phyloP scores from a whole-genome alignment of 2,888 invertebrate genomes.

The Hipparchia sbordonii region DNA sequence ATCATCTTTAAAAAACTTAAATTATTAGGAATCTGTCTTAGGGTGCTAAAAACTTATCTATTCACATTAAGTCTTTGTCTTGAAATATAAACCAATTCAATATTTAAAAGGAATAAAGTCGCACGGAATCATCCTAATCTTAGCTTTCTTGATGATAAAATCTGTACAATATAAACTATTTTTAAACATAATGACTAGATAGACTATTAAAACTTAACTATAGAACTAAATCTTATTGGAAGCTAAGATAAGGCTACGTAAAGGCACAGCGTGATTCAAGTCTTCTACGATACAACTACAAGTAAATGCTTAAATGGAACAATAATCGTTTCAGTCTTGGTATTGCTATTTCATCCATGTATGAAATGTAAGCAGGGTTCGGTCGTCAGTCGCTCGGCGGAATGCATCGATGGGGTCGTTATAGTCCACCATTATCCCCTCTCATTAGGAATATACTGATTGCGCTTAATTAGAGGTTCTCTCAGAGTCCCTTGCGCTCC shows the following conservation, averaged over 20 bases:
- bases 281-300: constrained; percentile 65
- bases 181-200: constrained; percentile 78
- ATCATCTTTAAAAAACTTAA: constrained; percentile 59
- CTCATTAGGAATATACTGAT: constrained; percentile 83
- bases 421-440: constrained; percentile 79
- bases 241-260: constrained; percentile 66
- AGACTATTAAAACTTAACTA: constrained; percentile 64
- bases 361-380: constrained; percentile 71
- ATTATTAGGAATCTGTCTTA: constrained; percentile 80
- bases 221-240: constrained; percentile 60
- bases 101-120: constrained; percentile 25
- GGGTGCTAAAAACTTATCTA: constrained; percentile 65
- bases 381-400: constrained; percentile 67
- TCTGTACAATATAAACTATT: constrained; percentile 48
- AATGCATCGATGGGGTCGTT: constrained; percentile 80
- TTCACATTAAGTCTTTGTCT: constrained; percentile 77
- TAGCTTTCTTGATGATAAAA: constrained; percentile 29
- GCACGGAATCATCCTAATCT: constrained; percentile 25
- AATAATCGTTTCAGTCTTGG: constrained; percentile 74
- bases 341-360: constrained; percentile 68
- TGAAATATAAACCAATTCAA: constrained; percentile 35
- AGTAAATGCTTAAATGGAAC: constrained; percentile 76
- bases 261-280: constrained; percentile 76
- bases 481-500: constrained; percentile 72
- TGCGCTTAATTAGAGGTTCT: constrained; percentile 81